Percentiles rank a stretch among this genome's conserved stretches.
Evolutionary conservation across 2,113 vertebrate species (phyloP).

Genomic region (mouse (Mus musculus)): DNA sequence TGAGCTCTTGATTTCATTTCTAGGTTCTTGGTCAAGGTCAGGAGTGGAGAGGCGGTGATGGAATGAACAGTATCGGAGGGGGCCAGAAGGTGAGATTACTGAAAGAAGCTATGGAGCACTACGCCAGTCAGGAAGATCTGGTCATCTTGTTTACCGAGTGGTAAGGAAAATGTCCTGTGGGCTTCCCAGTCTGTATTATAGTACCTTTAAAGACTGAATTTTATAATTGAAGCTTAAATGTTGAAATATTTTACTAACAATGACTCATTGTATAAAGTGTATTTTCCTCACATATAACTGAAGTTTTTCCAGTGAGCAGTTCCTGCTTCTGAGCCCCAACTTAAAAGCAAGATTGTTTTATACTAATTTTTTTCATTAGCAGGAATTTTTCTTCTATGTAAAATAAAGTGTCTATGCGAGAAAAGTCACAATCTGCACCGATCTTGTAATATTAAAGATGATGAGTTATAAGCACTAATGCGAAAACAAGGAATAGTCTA

Average conservation of each 20-base stretch:
- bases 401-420: background rate
- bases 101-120: constrained; percentile 91
- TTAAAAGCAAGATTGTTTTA: background rate
- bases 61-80: constrained; percentile 94
- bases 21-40: constrained; percentile 96
- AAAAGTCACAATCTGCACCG: background rate
- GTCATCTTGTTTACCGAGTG: constrained; percentile 94
- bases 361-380: background rate
- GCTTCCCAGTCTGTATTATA: background rate
- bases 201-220: background rate
- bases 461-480: background rate
- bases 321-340: background rate
- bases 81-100: constrained; percentile 97
- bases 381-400: background rate
- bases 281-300: background rate
- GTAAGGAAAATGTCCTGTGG: constrained; percentile 83
- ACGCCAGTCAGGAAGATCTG: constrained; percentile 92
- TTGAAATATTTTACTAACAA: background rate
- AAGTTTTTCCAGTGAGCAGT: background rate
- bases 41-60: constrained; percentile 94
- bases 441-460: background rate
- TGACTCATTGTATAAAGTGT: background rate
- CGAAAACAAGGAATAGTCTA: background rate
- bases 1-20: constrained; percentile 51
- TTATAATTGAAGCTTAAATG: background rate